A percentile compares a stretch with the other conserved stretches of the same genome.
Conservation (phyloP, 2,888 invertebrate genomes). For the Itoplectis maculator region DNA sequence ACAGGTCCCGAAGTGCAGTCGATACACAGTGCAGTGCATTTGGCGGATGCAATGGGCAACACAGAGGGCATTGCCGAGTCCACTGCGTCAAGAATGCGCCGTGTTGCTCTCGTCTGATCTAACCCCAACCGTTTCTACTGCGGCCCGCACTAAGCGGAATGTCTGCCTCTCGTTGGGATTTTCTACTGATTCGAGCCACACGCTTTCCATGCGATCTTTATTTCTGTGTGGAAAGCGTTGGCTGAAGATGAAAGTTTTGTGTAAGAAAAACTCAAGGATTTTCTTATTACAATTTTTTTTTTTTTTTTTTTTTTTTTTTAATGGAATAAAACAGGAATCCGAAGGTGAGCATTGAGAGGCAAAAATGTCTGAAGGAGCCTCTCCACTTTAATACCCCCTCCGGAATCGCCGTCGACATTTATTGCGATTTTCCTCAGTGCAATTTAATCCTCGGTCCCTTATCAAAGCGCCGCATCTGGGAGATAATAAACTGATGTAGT, state of each 20-base stretch:
- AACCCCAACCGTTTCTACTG: conserved; percentile 1
- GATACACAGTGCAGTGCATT: not conserved
- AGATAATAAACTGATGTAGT: not conserved
- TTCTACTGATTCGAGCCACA: not conserved
- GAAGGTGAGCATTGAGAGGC: not conserved
- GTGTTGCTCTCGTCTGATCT: not conserved
- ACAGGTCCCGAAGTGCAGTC: not conserved
- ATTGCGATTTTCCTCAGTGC: not conserved
- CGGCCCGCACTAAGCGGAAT: too few relatives aligned
- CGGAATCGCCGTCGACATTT: conserved; percentile 1
- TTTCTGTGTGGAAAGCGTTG: not conserved
- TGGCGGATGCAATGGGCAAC: not conserved
- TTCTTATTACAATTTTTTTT: too few relatives aligned
- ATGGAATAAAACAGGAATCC: too few relatives aligned
- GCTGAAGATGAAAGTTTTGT: not conserved
- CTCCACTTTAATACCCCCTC: not conserved
- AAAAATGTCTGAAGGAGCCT: not conserved
- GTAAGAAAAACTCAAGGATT: too few relatives aligned
- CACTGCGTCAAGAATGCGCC: not conserved
- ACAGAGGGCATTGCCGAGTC: too few relatives aligned
- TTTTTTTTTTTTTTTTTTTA: too few relatives aligned
- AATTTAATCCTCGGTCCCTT: conserved; percentile 17
- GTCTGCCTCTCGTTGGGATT: not conserved
- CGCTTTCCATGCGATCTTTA: not conserved
- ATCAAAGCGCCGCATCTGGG: conserved; percentile 1